phyloP scores from a whole-genome alignment of 2,888 invertebrate genomes.

The Xestia c-nigrum region DNA sequence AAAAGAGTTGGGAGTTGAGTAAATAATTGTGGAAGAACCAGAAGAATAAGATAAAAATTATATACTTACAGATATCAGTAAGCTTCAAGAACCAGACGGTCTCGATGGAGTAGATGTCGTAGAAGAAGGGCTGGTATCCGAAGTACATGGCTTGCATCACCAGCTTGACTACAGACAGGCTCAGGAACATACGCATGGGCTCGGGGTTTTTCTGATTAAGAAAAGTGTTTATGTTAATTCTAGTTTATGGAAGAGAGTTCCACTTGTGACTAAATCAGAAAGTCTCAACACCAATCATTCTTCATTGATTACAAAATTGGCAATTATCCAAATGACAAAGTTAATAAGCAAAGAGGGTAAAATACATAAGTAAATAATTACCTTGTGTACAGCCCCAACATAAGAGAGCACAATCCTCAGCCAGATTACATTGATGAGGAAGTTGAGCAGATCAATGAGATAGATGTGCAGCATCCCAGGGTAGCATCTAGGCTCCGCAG shows the following conservation, averaged over 20 bases:
- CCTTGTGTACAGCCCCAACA: conserved; percentile 78
- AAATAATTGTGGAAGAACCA: neutral
- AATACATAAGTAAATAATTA: conserved; percentile 47
- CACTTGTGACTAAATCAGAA: no score
- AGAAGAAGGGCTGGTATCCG: conserved; percentile 74
- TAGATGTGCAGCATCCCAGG: conserved; percentile 82
- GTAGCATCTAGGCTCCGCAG: conserved; percentile 75
- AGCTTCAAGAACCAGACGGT: conserved; percentile 77
- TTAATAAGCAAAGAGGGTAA: neutral
- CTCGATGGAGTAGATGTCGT: conserved; percentile 64
- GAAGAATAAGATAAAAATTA: neutral
- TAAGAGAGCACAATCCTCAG: conserved; percentile 78
- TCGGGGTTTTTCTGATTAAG: conserved; percentile 77
- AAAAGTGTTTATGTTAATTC: neutral
- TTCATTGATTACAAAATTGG: neutral
- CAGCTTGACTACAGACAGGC: conserved; percentile 77
- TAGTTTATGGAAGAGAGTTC: neutral
- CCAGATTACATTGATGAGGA: conserved; percentile 82
- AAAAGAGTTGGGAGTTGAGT: neutral
- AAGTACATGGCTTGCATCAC: conserved; percentile 78
- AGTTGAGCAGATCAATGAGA: conserved; percentile 77
- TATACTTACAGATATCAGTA: conserved; percentile 78
- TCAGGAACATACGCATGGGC: conserved; percentile 80
- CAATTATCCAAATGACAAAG: neutral
- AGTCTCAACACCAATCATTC: neutral